A percentile compares a stretch with the other conserved stretches of the same genome.
Conservation (phyloP, 2,113 vertebrate genomes). For the Henicopernis longicauda region DNA sequence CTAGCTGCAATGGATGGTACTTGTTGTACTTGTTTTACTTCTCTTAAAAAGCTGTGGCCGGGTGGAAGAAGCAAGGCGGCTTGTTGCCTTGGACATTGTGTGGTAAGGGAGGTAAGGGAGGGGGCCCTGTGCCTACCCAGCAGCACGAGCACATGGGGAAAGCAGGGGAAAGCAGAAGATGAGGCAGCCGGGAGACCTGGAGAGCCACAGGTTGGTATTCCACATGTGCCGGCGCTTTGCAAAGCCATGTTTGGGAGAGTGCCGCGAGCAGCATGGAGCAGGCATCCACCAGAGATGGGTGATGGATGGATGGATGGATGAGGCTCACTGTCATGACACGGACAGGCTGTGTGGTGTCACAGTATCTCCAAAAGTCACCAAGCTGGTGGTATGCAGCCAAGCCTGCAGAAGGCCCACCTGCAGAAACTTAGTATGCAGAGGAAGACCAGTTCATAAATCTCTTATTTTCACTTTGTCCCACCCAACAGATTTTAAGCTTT, state of each 20-base stretch:
- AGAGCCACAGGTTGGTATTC: background rate
- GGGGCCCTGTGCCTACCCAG: background rate
- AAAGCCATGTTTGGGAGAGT: background rate
- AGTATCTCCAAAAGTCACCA: background rate
- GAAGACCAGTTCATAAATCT: background rate
- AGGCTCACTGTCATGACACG: background rate
- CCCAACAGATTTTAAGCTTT: background rate
- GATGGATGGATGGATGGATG: background rate
- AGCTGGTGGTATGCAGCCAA: background rate
- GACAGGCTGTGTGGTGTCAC: background rate
- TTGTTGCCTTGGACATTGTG: fast-evolving
- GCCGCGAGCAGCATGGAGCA: background rate
- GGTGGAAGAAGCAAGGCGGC: background rate
- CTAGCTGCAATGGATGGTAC: background rate
- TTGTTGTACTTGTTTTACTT: background rate
- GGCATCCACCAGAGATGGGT: background rate
- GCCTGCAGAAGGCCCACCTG: background rate
- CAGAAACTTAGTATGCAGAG: background rate
- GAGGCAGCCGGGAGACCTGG: background rate
- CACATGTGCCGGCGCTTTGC: background rate
- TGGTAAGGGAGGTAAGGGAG: background rate
- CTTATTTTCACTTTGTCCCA: background rate
- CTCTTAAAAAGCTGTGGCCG: background rate
- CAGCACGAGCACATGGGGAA: background rate
- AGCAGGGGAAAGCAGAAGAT: background rate